Conservation (phyloP, 2,888 invertebrate species). For the Oxycera nigricornis region DNA sequence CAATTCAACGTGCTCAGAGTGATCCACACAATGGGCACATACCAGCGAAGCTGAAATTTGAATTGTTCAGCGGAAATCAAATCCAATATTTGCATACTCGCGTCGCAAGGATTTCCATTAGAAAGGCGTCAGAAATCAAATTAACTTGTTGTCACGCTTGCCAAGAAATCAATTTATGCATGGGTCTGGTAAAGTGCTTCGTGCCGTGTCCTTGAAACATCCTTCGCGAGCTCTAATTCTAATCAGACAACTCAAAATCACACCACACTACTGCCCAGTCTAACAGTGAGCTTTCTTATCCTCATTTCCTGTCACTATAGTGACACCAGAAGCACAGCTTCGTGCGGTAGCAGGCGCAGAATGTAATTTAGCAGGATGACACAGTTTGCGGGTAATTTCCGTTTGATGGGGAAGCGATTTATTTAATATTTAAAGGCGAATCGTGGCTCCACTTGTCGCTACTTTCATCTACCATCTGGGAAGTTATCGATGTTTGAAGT, state of each 20-base stretch:
- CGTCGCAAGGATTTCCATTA: background rate
- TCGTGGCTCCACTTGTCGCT: background rate
- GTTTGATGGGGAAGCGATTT: conserved; percentile 41
- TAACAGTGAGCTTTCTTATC: too few species aligned
- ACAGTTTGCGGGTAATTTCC: conserved; percentile 38
- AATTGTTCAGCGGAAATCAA: background rate
- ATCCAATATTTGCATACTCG: background rate
- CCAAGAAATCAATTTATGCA: background rate
- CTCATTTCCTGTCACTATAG: too few species aligned
- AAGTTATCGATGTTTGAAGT: background rate
- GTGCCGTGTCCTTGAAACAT: background rate
- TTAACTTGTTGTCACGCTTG: background rate
- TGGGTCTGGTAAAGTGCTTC: background rate
- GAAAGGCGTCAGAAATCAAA: background rate
- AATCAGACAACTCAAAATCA: background rate
- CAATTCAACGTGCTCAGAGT: too few species aligned
- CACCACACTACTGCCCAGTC: too few species aligned
- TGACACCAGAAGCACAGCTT: too few species aligned
- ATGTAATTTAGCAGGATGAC: conserved; percentile 26
- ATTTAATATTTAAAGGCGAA: conserved; percentile 38
- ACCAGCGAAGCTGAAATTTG: too few species aligned
- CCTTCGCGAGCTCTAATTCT: background rate
- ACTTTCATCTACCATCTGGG: background rate
- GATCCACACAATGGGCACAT: too few species aligned
- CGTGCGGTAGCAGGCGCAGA: background rate